A percentile compares a stretch with the other conserved stretches of the same genome.
Evolutionary conservation across 2,888 invertebrate species (phyloP).

Genomic region (Agriopis aurantiaria): DNA sequence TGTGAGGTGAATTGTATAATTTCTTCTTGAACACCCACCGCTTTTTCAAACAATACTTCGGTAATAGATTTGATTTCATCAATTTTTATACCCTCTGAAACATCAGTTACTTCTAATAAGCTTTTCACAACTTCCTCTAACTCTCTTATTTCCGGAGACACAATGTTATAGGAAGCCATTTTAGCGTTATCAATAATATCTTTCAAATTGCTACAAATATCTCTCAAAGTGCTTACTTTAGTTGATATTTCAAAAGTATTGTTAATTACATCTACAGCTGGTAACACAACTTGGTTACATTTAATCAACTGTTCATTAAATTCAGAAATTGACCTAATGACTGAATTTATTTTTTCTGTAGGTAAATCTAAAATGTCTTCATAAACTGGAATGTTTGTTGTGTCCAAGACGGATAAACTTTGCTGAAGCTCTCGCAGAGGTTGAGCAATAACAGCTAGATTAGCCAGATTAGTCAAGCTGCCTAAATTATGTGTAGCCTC

Average conservation of each 20-base stretch:
- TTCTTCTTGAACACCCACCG: constrained; percentile 69
- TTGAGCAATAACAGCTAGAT: constrained; percentile 69
- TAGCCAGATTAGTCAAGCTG: constrained; percentile 57
- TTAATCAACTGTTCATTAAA: constrained; percentile 70
- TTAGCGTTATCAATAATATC: constrained; percentile 58
- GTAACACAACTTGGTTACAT: constrained; percentile 65
- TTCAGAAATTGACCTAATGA: constrained; percentile 64
- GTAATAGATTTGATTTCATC: constrained; percentile 65
- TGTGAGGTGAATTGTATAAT: constrained; percentile 65
- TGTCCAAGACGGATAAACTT: constrained; percentile 70
- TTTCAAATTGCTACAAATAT: constrained; percentile 66
- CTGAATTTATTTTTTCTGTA: constrained; percentile 67
- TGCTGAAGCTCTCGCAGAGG: constrained; percentile 74
- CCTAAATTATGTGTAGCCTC: constrained; percentile 65
- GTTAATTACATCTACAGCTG: constrained; percentile 67
- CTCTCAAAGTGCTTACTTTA: constrained; percentile 64
- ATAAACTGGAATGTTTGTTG: constrained; percentile 74
- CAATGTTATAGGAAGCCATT: constrained; percentile 26
- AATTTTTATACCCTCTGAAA: constrained; percentile 63
- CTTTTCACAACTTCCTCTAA: constrained; percentile 60
- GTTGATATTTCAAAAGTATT: constrained; percentile 70
- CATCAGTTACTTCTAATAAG: constrained; percentile 65
- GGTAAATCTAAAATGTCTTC: constrained; percentile 73
- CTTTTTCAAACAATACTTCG: constrained; percentile 67
- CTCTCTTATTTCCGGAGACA: constrained; percentile 48